phyloP scores from a whole-genome alignment of 2,113 vertebrate species.

The Miniopterus natalensis region DNA sequence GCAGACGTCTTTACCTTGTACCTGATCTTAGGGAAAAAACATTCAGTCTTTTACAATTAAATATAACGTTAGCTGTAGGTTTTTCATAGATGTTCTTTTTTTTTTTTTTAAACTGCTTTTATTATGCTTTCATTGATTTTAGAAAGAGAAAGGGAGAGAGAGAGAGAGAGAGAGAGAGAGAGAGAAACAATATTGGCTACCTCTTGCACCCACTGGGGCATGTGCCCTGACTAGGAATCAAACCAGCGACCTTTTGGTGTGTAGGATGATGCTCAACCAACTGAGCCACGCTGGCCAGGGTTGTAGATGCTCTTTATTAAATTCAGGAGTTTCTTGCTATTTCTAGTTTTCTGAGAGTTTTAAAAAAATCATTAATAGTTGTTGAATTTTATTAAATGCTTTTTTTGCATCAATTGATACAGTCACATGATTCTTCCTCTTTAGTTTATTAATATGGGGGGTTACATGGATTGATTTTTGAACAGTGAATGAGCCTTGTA shows the following conservation, averaged over 20 bases:
- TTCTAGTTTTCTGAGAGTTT: constrained; percentile 51
- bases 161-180: too few relatives aligned
- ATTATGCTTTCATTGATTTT: too few relatives aligned
- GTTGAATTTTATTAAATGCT: constrained; percentile 2
- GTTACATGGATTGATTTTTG: background rate
- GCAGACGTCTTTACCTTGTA: background rate
- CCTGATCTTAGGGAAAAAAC: background rate
- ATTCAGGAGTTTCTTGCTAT: constrained; percentile 7
- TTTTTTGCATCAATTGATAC: constrained; percentile 18
- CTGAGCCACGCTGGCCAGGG: too few relatives aligned
- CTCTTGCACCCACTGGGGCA: too few relatives aligned
- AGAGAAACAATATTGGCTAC: too few relatives aligned
- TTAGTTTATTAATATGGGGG: background rate
- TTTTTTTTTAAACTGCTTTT: too few relatives aligned
- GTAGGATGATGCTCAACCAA: too few relatives aligned
- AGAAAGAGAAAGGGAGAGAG: too few relatives aligned
- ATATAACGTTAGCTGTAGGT: background rate
- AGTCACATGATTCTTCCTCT: background rate
- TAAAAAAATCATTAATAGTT: background rate
- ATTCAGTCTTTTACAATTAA: background rate
- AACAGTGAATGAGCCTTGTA: constrained; percentile 1
- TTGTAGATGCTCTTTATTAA: background rate
- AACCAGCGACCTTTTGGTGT: too few relatives aligned
- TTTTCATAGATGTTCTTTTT: background rate
- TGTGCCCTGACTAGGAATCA: too few relatives aligned